phyloP scores from a whole-genome alignment of 2,888 invertebrate genomes.

The Chelonus formosanus region DNA sequence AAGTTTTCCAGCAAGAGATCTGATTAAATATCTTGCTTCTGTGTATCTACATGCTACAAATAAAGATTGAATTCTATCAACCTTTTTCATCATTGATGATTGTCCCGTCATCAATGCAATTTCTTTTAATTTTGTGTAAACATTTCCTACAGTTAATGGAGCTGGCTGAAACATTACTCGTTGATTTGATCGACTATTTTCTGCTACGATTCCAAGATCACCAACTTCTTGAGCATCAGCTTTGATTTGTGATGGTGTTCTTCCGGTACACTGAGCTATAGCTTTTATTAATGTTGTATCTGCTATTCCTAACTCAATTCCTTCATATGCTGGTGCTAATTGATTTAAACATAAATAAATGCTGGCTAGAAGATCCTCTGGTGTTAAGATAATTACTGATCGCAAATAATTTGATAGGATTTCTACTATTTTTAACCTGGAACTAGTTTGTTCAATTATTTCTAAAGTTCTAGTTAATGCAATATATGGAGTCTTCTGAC shows the following conservation, averaged over 20 bases:
- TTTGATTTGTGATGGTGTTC: constrained; percentile 84
- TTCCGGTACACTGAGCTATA: constrained; percentile 88
- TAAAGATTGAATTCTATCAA: constrained; percentile 88
- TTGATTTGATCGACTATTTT: constrained; percentile 84
- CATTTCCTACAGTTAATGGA: constrained; percentile 76
- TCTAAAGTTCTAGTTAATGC: constrained; percentile 91
- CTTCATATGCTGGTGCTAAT: constrained; percentile 95
- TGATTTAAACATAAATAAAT: constrained; percentile 96
- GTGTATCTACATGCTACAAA: constrained; percentile 90
- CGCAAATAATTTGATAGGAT: constrained; percentile 90
- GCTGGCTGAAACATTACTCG: constrained; percentile 88
- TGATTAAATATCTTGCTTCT: constrained; percentile 89
- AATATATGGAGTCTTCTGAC: constrained; percentile 88
- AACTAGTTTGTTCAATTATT: constrained; percentile 84
- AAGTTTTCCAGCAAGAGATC: constrained; percentile 92
- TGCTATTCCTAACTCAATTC: constrained; percentile 91
- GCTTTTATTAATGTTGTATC: constrained; percentile 95
- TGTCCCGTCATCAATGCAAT: constrained; percentile 87
- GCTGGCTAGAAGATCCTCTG: constrained; percentile 88
- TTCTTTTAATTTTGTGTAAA: constrained; percentile 85
- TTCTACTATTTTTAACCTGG: constrained; percentile 90
- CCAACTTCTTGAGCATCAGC: constrained; percentile 77
- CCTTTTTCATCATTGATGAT: constrained; percentile 82
- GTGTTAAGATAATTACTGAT: constrained; percentile 87
- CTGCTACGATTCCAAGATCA: constrained; percentile 91